Evolutionary conservation across 2,113 vertebrate species (phyloP), one percentile per base, ranked within the genome.

Genomic region (Ceyx margarethae): DNA sequence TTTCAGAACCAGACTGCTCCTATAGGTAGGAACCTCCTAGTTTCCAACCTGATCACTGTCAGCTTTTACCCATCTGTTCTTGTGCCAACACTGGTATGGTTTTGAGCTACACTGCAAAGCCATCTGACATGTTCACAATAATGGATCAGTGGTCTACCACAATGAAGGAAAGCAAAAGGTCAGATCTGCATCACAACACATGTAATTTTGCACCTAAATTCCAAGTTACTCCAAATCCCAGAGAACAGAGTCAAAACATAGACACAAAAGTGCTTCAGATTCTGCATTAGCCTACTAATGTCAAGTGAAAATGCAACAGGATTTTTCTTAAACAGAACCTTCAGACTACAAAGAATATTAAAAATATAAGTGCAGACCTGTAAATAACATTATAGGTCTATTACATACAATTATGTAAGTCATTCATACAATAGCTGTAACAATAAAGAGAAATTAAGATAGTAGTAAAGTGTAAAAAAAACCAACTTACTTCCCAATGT

Each of bases 401-500:
- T 64, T 62, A 78, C 40, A 89, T 35, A 56, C 9, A 66, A 22
- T 73, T 69, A 85, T 21, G 19, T 5, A 4, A 82, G 42, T 62
- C 3, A 89, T 58, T 75, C 53, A 53, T 45, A 35, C 11, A 91
- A 7, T 4, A 80, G 26, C 5, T 1, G 2, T 28, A 93, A 72
- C 11, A 68, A 57, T 13, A 56, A 90, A 51, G 6, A 77, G 46
- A 87, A 86, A 81, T 23, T 50, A 68, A 43, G n/a, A 46, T 28
- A 89, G 22, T 42, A 89, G 92, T 62, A 10, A 92, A 79, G 40
- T 42, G 62, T 29, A 71, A 78, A 79, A 78, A 79, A 67, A 62
- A 98, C 99, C 76, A 62, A 98, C 99, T 99, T 98, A 99, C 99
- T 99, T 99, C 96, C 99, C 99, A 96, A 99, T 99, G 97, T 99